Conservation (phyloP, 2,888 invertebrate genomes). For the Pristionchus mayeri region DNA sequence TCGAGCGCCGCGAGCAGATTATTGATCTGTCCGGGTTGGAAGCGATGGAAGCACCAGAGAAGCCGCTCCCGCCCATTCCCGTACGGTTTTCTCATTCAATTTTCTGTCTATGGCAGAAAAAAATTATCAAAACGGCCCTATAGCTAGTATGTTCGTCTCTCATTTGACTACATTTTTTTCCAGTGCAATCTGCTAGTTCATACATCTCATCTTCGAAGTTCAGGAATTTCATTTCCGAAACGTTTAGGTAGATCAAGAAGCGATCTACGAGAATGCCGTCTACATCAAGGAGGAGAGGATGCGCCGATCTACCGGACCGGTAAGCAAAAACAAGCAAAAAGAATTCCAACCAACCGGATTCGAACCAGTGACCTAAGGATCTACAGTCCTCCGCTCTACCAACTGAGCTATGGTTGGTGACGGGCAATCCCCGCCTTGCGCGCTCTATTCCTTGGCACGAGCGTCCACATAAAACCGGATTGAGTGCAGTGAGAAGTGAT, state of each 20-base stretch:
- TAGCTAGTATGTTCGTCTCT: too few species aligned
- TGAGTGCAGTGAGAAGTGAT: neutral
- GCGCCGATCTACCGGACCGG: neutral
- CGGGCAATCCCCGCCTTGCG: neutral
- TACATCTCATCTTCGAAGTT: too few species aligned
- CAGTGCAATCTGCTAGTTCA: too few species aligned
- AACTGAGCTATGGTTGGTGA: conserved; percentile 43
- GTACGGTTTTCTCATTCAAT: neutral
- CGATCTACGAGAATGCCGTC: conserved; percentile 47
- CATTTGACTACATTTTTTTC: too few species aligned
- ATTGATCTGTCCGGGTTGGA: conserved; percentile 49
- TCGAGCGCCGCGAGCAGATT: conserved; percentile 40
- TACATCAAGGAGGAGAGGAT: conserved; percentile 36
- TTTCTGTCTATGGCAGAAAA: neutral
- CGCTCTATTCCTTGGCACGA: neutral
- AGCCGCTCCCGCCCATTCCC: conserved; percentile 36
- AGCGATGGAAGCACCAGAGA: conserved; percentile 41
- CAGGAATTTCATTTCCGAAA: too few species aligned
- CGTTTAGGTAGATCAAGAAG: conserved; percentile 18
- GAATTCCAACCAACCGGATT: conserved; percentile 48
- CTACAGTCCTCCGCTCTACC: conserved; percentile 50
- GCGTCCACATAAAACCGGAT: neutral
- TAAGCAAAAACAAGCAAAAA: conserved; percentile 3
- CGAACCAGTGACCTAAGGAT: conserved; percentile 50
- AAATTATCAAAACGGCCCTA: too few species aligned